Base-by-base conservation (phyloP, 2,797 vertebrate genomes). In the Zenarchopterus dispar region DNA sequence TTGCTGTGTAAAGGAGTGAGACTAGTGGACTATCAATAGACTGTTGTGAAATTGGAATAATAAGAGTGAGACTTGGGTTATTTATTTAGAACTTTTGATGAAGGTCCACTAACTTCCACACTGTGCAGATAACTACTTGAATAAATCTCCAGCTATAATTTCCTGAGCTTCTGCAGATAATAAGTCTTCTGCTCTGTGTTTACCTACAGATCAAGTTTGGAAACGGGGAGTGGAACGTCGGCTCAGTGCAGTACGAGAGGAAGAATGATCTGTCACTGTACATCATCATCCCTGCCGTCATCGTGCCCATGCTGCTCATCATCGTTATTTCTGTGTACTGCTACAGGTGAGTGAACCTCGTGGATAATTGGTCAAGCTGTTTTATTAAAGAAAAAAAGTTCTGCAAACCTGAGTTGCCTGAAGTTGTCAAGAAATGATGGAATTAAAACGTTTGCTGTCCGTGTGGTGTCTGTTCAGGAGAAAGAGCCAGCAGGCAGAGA, bases 401-500 rank as follows among this genome's bases (percentile, higher is more conserved):
- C 15, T 10, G 22, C 9, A 64, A 56, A 46, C 6, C n/a, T 10
- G 3, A 19, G 11, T 19, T 31, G 8, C 2, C 7, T 31, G n/a
- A 28, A 3, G 10, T 21, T 36, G 4, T 53, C 31, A 13, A 24
- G 6, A 16, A 33, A 13, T 21, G 21, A 19, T 15, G 10, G 17
- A 26, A 36, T 18, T 17, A 1, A 56, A 48, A 56, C 41, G 21
- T 56, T 28, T 41, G 11, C 0, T 50, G 6, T 24, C 2, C 61
- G 45, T 73, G 22, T 55, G 24, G 5, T 8, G 8, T 78, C 41
- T 48, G 26, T 66, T 42, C 61, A 99, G 97, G 94, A 95, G 96
- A 83, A 96, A 98, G 92, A 99, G 97, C 87, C 96, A 96, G 66
- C 96, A 98, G 86, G 97, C 97, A 0, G 97, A 99, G 88, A 92